These are phyloP conservation scores for Ecdyonurus torrentis DNA, from an alignment of 2,888 invertebrate species.

Conservation along the genomic window DNA sequence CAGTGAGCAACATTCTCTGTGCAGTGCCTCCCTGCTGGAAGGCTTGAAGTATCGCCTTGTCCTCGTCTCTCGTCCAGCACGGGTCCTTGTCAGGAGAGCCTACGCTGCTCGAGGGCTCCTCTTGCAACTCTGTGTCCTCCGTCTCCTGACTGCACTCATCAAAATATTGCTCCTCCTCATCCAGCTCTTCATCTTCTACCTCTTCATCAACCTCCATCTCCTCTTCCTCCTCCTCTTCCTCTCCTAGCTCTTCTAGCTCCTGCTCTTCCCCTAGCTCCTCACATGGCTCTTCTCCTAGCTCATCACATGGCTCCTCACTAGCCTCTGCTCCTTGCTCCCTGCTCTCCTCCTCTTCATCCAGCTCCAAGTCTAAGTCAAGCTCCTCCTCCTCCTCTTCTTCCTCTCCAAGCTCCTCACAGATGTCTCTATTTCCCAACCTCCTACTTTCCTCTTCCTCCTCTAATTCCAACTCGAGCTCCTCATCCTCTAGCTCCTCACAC, in stretches of 20 bases:
- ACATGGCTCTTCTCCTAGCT: constrained; percentile 44
- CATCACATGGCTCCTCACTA: constrained; percentile 40
- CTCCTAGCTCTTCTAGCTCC: constrained; percentile 8
- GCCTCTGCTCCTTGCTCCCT: constrained; percentile 26
- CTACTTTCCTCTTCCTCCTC: too few species aligned
- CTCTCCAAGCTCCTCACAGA: too few species aligned
- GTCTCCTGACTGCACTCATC: background rate
- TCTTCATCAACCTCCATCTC: constrained; percentile 46
- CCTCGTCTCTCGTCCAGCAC: background rate
- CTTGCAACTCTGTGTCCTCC: background rate
- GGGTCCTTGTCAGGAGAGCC: background rate
- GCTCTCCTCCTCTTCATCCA: constrained; percentile 38
- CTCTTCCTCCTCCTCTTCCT: constrained; percentile 31
- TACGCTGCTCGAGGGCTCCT: background rate
- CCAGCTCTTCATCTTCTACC: constrained; percentile 39
- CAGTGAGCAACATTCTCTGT: background rate
- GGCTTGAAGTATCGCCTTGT: background rate
- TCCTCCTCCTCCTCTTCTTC: constrained; percentile 34
- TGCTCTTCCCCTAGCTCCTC: constrained; percentile 24
- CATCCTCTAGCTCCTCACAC: background rate
- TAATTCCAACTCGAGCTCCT: background rate
- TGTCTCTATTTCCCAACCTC: too few species aligned
- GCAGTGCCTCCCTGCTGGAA: background rate
- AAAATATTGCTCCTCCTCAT: constrained; percentile 13
- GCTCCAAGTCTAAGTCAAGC: constrained; percentile 45